Base-by-base conservation (phyloP, 2,888 invertebrate species). In the Tortricodes alternella region DNA sequence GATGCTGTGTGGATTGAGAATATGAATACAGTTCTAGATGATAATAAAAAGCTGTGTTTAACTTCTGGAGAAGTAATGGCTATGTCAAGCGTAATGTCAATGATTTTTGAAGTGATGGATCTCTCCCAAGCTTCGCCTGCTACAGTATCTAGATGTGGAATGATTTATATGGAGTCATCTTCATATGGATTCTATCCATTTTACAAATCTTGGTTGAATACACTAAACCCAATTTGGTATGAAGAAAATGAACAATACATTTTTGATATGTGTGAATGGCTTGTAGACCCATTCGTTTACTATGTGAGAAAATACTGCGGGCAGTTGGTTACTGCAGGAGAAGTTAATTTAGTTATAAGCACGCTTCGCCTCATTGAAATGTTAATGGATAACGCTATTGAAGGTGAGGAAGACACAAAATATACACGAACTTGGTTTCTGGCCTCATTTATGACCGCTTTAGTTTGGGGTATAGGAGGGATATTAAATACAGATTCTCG, bases 1-100 rank as follows among this genome's bases (percentile, higher is more conserved):
- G 97, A 97, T 80, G 95, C 96, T 2, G 94, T 95, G 3, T 97
- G 97, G 97, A 96, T 97, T 65, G 97, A 97, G 89, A 97, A 96
- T 78, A 94, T 97, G 93, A 97, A 97, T 75, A 96, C 96, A 0
- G 96, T 96, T 3, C 85, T 97, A 63, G 97, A 97, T 79, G 96
- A 96, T 68, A 97, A 96, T 78, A 96, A 96, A 83, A 97, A 96
- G 75, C 91, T 97, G 15, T 97, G 97, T 74, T 85, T 97, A 29
- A 96, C 96, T 78, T 96, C 96, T 18, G 97, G 97, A 13, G 97
- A 97, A 85, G 95, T 96, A 32, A 96, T 97, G 87, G 94, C 94
- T 58, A 95, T 97, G 94, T 93, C 95, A 0, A 88, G 88, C 61
- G 92, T 93, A 0, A 96, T 97, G 96, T 96, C 96, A 2, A 94